A percentile compares a stretch with the other conserved stretches of the same genome.
These are phyloP conservation scores for Drosophila orena DNA, from an alignment of 1,140 invertebrate species.

Conservation along the genomic window DNA sequence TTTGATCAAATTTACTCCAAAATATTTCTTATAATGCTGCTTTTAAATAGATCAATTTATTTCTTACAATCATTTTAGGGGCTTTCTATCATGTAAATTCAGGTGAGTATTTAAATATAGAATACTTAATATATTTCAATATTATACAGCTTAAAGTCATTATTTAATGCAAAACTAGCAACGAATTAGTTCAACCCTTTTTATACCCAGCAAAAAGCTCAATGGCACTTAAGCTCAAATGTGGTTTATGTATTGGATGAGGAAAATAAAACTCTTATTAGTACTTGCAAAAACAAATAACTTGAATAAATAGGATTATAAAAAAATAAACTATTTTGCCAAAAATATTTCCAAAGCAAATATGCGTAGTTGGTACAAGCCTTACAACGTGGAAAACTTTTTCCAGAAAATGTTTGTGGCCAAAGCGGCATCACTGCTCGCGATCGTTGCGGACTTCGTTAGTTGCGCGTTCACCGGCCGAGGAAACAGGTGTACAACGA, in stretches of 20 bases:
- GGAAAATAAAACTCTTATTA: neutral
- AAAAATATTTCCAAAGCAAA: too few relatives aligned
- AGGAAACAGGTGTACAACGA: conserved; percentile 56
- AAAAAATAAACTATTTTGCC: neutral
- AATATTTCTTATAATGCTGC: neutral
- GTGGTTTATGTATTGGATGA: neutral
- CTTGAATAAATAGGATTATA: neutral
- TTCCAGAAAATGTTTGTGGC: too few relatives aligned
- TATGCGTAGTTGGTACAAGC: too few relatives aligned
- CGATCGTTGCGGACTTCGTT: conserved; percentile 25
- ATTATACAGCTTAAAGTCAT: neutral
- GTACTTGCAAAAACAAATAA: neutral
- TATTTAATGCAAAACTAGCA: neutral
- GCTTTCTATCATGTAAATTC: too few relatives aligned
- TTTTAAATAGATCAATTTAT: neutral
- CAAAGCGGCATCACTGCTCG: neutral
- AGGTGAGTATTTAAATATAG: too few relatives aligned
- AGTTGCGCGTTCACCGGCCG: conserved; percentile 59
- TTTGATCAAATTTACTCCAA: too few relatives aligned
- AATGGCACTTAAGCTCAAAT: neutral
- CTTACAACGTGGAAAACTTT: too few relatives aligned
- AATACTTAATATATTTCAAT: too few relatives aligned
- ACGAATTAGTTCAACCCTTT: too few relatives aligned
- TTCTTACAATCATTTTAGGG: neutral
- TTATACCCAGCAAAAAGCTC: neutral